phyloP scores from a whole-genome alignment of 2,113 vertebrate species.

The Daubentonia madagascariensis region DNA sequence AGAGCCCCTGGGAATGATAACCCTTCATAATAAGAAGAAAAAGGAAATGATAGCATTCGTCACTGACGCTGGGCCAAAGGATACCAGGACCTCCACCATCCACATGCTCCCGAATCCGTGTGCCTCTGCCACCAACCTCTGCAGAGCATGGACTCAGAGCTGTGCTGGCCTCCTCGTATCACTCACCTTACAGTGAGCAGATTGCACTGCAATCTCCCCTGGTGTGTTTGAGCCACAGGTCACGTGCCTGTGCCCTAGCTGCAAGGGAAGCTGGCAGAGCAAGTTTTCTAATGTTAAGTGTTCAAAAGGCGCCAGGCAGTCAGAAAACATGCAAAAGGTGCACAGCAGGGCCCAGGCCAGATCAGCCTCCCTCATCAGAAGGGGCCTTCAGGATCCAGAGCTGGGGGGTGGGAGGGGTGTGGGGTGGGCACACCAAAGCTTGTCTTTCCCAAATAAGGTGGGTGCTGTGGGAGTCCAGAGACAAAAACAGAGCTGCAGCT shows the following conservation, averaged over 20 bases:
- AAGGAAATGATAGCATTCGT: background rate
- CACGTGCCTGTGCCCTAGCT: background rate
- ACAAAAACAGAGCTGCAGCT: background rate
- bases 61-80: background rate
- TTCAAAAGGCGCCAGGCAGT: background rate
- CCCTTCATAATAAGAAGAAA: background rate
- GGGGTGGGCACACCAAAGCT: background rate
- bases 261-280: background rate
- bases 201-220: background rate
- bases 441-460: background rate
- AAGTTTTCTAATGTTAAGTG: background rate
- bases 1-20: background rate
- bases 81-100: background rate
- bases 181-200: background rate
- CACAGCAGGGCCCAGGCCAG: background rate
- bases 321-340: background rate
- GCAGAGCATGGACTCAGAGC: fast-evolving
- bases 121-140: background rate
- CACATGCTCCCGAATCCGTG: fast-evolving
- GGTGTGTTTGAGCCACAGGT: background rate
- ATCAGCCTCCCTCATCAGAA: background rate
- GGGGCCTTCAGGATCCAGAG: background rate
- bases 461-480: background rate
- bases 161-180: fast-evolving
- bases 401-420: too few relatives aligned